A percentile compares a stretch with the other conserved stretches of the same genome.
Conservation (phyloP, 2,113 vertebrate species). For the Sebastes schlegelii region DNA sequence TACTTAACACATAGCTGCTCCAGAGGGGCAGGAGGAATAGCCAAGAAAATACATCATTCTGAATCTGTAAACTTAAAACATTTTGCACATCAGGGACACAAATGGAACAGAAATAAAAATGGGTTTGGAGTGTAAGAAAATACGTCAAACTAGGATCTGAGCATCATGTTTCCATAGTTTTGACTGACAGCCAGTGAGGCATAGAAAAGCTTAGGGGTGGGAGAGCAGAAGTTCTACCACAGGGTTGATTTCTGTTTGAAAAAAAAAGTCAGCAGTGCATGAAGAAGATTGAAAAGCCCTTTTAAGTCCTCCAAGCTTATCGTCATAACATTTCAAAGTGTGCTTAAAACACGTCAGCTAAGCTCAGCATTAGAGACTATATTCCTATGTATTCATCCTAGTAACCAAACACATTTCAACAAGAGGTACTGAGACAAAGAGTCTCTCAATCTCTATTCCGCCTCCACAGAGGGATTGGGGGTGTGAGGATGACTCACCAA, state of each 20-base stretch:
- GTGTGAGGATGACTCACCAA: conserved; percentile 70
- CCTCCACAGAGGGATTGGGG: conserved; percentile 47
- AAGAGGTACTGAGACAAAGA: conserved; percentile 52
- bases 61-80: too few relatives aligned
- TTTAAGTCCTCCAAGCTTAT: conserved; percentile 31
- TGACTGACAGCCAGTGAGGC: conserved; percentile 52
- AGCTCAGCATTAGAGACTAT: conserved; percentile 26
- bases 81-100: background rate
- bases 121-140: background rate
- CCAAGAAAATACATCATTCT: background rate
- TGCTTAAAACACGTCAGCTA: conserved; percentile 40
- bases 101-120: background rate
- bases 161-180: conserved; percentile 48
- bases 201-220: background rate
- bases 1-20: background rate
- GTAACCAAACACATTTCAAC: conserved; percentile 55
- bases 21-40: background rate
- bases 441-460: conserved; percentile 48
- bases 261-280: conserved; percentile 45
- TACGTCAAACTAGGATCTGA: background rate
- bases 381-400: conserved; percentile 16
- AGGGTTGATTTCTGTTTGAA: conserved; percentile 22
- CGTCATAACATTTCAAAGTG: conserved; percentile 53
- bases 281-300: conserved; percentile 19
- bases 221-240: conserved; percentile 19